phyloP scores from a whole-genome alignment of 2,888 invertebrate species.

The Ormyrus labotus region DNA sequence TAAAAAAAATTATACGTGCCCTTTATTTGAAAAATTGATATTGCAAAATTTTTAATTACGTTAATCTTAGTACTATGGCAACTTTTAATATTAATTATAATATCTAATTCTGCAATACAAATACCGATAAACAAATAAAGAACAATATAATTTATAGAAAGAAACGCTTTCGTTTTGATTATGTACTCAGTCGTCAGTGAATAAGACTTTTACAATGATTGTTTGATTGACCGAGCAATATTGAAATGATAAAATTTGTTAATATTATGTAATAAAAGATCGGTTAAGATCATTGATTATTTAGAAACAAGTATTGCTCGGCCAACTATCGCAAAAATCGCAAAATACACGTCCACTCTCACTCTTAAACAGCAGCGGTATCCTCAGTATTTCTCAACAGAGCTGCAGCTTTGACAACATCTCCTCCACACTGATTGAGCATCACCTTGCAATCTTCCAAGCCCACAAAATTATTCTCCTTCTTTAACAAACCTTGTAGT shows the following conservation, averaged over 20 bases:
- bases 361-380: slow-evolving; percentile 69
- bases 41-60: slow-evolving; percentile 31
- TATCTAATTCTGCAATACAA: slow-evolving; percentile 35
- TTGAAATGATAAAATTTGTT: background rate
- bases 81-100: slow-evolving; percentile 26
- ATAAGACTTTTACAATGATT: background rate
- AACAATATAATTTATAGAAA: slow-evolving; percentile 5
- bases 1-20: background rate
- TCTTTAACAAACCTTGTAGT: slow-evolving; percentile 77
- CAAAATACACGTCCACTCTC: background rate
- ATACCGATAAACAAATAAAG: slow-evolving; percentile 21
- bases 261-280: no score
- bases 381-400: slow-evolving; percentile 71
- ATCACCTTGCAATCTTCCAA: slow-evolving; percentile 73
- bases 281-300: no score
- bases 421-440: slow-evolving; percentile 72
- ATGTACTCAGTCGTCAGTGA: slow-evolving; percentile 1
- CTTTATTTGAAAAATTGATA: slow-evolving; percentile 39
- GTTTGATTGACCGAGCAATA: slow-evolving; percentile 6
- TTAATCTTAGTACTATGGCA: slow-evolving; percentile 47
- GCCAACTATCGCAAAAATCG: background rate
- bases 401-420: slow-evolving; percentile 73
- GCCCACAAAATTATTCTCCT: slow-evolving; percentile 71
- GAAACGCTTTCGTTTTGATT: slow-evolving; percentile 10
- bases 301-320: slow-evolving; percentile 10